A percentile compares a stretch with the other conserved stretches of the same genome.
These are phyloP conservation scores for Scaptomyza polygonia DNA, from an alignment of 2,888 invertebrate genomes.

Conservation along the genomic window DNA sequence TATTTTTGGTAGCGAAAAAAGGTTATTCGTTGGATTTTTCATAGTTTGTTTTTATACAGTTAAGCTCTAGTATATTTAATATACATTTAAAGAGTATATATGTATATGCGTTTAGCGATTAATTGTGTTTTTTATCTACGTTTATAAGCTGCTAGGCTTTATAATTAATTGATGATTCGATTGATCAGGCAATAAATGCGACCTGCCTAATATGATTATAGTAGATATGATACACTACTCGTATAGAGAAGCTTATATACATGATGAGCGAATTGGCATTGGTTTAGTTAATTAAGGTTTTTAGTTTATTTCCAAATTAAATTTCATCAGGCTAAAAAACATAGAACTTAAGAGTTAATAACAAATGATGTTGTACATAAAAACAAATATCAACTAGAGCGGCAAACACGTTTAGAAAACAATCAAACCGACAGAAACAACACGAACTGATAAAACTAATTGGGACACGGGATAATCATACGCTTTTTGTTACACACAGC, in stretches of 20 bases:
- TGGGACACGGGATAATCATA: slow-evolving; percentile 45
- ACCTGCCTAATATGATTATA: slow-evolving; percentile 45
- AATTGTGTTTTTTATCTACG: slow-evolving; percentile 53
- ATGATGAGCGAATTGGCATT: slow-evolving; percentile 61
- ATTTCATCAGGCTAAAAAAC: slow-evolving; percentile 40
- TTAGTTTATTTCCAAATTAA: slow-evolving; percentile 18
- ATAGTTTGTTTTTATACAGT: slow-evolving; percentile 70
- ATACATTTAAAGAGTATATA: slow-evolving; percentile 48
- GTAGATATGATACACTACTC: slow-evolving; percentile 64
- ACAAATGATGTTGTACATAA: slow-evolving; percentile 36
- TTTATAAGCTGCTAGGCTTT: slow-evolving; percentile 64
- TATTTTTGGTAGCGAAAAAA: slow-evolving; percentile 74
- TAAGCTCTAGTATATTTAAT: slow-evolving; percentile 47
- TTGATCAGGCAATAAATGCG: slow-evolving; percentile 48
- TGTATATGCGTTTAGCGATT: slow-evolving; percentile 24
- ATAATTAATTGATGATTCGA: slow-evolving; percentile 37
- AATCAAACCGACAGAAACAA: slow-evolving; percentile 72
- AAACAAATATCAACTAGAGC: slow-evolving; percentile 54
- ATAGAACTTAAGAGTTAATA: slow-evolving; percentile 29
- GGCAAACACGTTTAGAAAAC: slow-evolving; percentile 70
- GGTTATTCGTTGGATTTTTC: slow-evolving; percentile 74
- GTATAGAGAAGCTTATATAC: slow-evolving; percentile 73
- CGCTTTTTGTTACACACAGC: slow-evolving; percentile 58
- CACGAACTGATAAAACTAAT: slow-evolving; percentile 59
- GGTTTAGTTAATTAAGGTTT: slow-evolving; percentile 28